Percentiles rank a stretch among this genome's conserved stretches.
Evolutionary conservation across 2,888 invertebrate species (phyloP).

Genomic region (Dicyrtoma fusca): DNA sequence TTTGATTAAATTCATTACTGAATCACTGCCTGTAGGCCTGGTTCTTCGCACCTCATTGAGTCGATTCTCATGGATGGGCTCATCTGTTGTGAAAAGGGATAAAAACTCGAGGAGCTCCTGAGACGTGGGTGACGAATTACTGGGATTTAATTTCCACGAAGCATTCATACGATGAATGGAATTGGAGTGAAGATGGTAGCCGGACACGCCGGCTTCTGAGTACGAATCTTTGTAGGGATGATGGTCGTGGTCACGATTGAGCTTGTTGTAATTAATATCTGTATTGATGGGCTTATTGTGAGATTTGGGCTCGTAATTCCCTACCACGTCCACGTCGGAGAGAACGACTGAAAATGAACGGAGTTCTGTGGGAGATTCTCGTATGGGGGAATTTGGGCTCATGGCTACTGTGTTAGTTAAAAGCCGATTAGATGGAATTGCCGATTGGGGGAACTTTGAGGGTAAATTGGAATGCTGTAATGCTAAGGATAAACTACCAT

Average conservation of each 20-base stretch:
- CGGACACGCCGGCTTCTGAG: slow-evolving; percentile 51
- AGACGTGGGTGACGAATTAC: slow-evolving; percentile 45
- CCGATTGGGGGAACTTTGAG: background rate
- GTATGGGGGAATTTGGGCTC: background rate
- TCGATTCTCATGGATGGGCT: slow-evolving; percentile 10
- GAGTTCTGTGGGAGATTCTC: slow-evolving; percentile 48
- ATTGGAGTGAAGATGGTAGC: slow-evolving; percentile 54
- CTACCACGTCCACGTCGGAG: slow-evolving; percentile 56
- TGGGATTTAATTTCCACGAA: slow-evolving; percentile 54
- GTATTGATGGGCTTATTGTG: background rate
- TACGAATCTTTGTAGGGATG: slow-evolving; percentile 44
- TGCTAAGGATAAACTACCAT: slow-evolving; percentile 55
- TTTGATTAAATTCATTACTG: background rate
- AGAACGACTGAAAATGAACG: slow-evolving; percentile 55
- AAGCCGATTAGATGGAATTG: background rate
- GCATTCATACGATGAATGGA: slow-evolving; percentile 56
- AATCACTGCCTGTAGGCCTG: no score
- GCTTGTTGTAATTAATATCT: slow-evolving; percentile 13
- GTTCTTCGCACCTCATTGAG: no score
- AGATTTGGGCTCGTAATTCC: slow-evolving; percentile 43
- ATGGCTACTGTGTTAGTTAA: background rate
- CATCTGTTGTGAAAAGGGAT: slow-evolving; percentile 46
- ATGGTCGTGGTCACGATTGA: background rate
- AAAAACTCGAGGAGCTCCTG: slow-evolving; percentile 52
- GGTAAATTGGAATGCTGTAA: slow-evolving; percentile 19